A percentile compares a stretch with the other conserved stretches of the same genome.
These are phyloP conservation scores for Leucophora obtusa DNA, from an alignment of 2,888 invertebrate species.

Conservation along the genomic window DNA sequence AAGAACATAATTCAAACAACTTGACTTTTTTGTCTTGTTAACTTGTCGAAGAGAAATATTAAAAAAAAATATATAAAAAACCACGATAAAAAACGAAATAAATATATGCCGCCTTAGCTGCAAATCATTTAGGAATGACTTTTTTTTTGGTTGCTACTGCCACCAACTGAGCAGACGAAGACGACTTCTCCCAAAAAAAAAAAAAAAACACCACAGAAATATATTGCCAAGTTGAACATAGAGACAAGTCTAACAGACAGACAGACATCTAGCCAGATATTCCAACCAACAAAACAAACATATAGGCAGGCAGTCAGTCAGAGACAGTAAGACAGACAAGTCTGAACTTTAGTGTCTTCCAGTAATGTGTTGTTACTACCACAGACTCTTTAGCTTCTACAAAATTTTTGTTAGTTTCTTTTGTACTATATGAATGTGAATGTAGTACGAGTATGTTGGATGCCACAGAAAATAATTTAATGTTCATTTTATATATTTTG, in stretches of 20 bases:
- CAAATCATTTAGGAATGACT: constrained; percentile 57
- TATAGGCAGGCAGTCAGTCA: constrained; percentile 7
- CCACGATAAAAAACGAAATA: constrained; percentile 25
- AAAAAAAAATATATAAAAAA: constrained; percentile 18
- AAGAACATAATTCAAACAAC: constrained; percentile 62
- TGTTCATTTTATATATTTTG: constrained; percentile 26
- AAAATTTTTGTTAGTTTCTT: not conserved
- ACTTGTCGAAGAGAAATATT: constrained; percentile 56
- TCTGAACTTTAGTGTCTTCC: constrained; percentile 56
- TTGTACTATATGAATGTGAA: not conserved
- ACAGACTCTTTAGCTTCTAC: constrained; percentile 23
- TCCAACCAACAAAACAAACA: constrained; percentile 41
- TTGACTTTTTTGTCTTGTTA: constrained; percentile 64
- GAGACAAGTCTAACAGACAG: constrained; percentile 14
- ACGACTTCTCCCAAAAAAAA: constrained; percentile 37
- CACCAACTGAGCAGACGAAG: constrained; percentile 58
- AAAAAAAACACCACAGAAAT: constrained; percentile 13
- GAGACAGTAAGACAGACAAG: constrained; percentile 20
- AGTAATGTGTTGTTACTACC: constrained; percentile 5
- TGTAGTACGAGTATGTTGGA: constrained; percentile 16
- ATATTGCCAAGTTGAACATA: constrained; percentile 24
- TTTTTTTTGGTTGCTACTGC: constrained; percentile 46
- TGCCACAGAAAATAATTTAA: constrained; percentile 50
- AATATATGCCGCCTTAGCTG: constrained; percentile 55
- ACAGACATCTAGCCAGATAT: constrained; percentile 31